phyloP scores from a whole-genome alignment of 2,888 invertebrate genomes.

The Cheilosia vernalis region DNA sequence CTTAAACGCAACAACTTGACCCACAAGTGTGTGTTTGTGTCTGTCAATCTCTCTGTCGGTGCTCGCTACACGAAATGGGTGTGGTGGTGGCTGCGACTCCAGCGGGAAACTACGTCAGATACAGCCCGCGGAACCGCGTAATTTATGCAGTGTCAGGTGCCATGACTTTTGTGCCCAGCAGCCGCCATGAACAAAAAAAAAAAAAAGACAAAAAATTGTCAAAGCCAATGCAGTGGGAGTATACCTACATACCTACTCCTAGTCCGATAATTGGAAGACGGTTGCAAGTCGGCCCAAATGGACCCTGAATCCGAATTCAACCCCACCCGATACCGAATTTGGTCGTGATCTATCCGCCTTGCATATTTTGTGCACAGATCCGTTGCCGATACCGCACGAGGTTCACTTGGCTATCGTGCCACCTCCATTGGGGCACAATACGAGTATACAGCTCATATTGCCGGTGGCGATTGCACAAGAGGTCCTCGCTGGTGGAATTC shows the following conservation, averaged over 20 bases:
- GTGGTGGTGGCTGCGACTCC: slow-evolving; percentile 24
- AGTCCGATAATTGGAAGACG: slow-evolving; percentile 61
- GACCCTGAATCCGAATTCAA: slow-evolving; percentile 52
- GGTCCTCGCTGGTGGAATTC: slow-evolving; percentile 66
- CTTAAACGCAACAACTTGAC: slow-evolving; percentile 65
- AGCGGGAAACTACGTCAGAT: neutral
- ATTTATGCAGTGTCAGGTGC: slow-evolving; percentile 74
- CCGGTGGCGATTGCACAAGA: slow-evolving; percentile 52
- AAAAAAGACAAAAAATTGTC: slow-evolving; percentile 23
- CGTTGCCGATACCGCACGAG: neutral
- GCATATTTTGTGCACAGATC: slow-evolving; percentile 25
- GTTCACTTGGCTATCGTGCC: slow-evolving; percentile 25
- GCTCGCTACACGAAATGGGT: slow-evolving; percentile 29
- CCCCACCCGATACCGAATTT: slow-evolving; percentile 42
- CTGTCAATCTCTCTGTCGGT: slow-evolving; percentile 39
- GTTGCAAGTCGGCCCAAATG: slow-evolving; percentile 41
- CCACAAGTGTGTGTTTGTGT: slow-evolving; percentile 51
- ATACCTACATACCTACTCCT: neutral
- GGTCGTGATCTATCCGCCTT: slow-evolving; percentile 61
- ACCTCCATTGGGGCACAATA: neutral
- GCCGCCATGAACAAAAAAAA: slow-evolving; percentile 5
- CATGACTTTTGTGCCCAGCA: slow-evolving; percentile 59
- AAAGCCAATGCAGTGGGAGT: slow-evolving; percentile 15
- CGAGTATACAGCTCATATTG: slow-evolving; percentile 25
- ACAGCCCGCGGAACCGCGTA: slow-evolving; percentile 14